A percentile compares a stretch with the other conserved stretches of the same genome.
phyloP scores from a whole-genome alignment of 2,888 invertebrate species.

The Andrena chrysosceles region DNA sequence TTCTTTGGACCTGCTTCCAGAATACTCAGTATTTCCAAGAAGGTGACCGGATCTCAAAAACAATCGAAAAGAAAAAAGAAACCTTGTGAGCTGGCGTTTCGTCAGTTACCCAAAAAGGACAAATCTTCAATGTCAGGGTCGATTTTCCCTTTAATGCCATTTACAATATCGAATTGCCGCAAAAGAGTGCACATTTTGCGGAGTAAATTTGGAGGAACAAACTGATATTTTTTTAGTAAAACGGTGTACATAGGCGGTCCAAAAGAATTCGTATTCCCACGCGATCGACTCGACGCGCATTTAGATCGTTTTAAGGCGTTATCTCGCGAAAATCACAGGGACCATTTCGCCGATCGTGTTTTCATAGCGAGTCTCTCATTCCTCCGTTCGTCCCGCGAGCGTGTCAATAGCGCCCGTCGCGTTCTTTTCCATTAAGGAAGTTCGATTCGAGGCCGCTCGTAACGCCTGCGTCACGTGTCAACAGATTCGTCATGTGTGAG shows the following conservation, averaged over 20 bases:
- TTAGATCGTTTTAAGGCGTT: background rate
- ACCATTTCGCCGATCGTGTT: conserved; percentile 11
- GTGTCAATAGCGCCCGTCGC: background rate
- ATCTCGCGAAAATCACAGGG: conserved; percentile 16
- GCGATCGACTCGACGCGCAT: background rate
- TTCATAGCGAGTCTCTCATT: conserved; percentile 9
- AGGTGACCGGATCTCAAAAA: too few relatives aligned
- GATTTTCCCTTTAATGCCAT: too few relatives aligned
- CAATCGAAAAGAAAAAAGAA: too few relatives aligned
- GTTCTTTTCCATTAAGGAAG: background rate
- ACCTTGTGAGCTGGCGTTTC: too few relatives aligned
- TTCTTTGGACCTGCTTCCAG: background rate
- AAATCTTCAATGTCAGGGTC: too few relatives aligned
- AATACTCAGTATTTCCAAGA: too few relatives aligned
- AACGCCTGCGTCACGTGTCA: background rate
- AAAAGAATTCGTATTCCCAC: background rate
- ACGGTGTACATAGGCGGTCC: background rate
- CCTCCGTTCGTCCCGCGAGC: conserved; percentile 13
- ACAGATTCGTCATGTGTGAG: background rate
- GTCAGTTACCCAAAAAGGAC: too few relatives aligned
- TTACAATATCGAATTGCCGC: too few relatives aligned
- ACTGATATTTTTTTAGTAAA: background rate
- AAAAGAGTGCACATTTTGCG: too few relatives aligned
- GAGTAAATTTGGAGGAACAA: background rate
- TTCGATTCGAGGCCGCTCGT: background rate